These are phyloP conservation scores for Elachura formosa DNA, from an alignment of 2,113 vertebrate genomes.

Conservation along the genomic window DNA sequence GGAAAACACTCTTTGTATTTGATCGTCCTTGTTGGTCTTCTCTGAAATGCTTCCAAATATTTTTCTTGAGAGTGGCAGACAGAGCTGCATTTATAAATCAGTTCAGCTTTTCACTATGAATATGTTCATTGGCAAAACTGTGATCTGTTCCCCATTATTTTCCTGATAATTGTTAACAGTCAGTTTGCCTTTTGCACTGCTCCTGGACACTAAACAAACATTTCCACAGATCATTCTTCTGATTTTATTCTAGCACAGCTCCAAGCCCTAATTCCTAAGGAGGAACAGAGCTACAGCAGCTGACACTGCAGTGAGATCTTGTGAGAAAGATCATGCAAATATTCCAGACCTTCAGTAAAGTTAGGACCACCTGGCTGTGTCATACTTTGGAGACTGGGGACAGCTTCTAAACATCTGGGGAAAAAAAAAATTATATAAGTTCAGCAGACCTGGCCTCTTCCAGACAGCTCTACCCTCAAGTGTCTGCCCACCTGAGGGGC, in stretches of 20 bases:
- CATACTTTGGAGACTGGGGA: neutral
- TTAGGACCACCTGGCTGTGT: neutral
- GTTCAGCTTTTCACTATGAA: neutral
- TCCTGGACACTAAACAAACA: neutral
- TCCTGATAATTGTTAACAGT: constrained; percentile 16
- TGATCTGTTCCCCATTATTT: constrained; percentile 34
- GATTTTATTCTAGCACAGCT: neutral
- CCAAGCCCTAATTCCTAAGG: neutral
- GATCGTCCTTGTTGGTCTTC: neutral
- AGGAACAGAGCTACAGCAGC: neutral
- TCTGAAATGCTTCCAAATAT: constrained; percentile 30
- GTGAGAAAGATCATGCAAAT: neutral
- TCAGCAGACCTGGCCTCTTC: neutral
- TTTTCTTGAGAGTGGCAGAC: neutral
- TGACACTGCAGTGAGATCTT: neutral
- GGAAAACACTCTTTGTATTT: constrained; percentile 37
- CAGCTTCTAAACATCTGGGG: neutral
- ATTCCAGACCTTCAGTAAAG: neutral
- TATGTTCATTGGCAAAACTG: neutral
- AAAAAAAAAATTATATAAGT: neutral
- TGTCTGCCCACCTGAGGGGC: neutral
- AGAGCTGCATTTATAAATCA: neutral
- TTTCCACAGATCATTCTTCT: constrained; percentile 5
- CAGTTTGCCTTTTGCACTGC: constrained; percentile 13
- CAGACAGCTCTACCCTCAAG: neutral